Conservation (phyloP, 2,797 vertebrate species). For the Semotilus atromaculatus region DNA sequence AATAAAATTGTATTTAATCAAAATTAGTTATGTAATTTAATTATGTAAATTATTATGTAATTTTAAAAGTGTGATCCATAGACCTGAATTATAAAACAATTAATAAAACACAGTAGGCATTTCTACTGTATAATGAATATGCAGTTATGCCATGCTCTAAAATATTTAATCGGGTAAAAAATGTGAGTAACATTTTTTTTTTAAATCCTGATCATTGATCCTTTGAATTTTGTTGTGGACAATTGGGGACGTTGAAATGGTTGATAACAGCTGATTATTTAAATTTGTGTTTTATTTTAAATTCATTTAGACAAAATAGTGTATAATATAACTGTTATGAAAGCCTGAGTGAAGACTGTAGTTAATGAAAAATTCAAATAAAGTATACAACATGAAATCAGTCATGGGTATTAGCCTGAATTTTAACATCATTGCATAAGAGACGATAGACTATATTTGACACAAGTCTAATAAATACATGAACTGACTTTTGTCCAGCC, state of each 20-base stretch:
- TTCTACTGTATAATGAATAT: neutral
- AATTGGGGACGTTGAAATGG: neutral
- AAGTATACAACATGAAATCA: neutral
- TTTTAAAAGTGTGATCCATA: neutral
- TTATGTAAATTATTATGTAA: neutral
- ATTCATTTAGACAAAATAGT: neutral
- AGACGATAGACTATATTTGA: neutral
- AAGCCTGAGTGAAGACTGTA: neutral
- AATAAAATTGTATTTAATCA: neutral
- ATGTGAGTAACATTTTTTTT: neutral
- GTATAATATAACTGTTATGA: neutral
- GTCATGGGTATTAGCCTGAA: neutral
- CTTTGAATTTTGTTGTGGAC: neutral
- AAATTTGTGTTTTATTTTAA: neutral
- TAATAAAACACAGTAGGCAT: too few relatives aligned
- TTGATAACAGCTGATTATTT: neutral
- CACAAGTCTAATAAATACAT: neutral
- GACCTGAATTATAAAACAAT: too few relatives aligned
- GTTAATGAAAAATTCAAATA: neutral
- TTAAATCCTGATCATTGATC: neutral
- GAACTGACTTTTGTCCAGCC: constrained; percentile 73
- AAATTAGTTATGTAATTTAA: too few relatives aligned
- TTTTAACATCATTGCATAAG: neutral
- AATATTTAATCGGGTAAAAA: neutral
- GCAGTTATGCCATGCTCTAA: neutral